phyloP scores from a whole-genome alignment of 2,888 invertebrate species.

The Anoplius nigerrimus region DNA sequence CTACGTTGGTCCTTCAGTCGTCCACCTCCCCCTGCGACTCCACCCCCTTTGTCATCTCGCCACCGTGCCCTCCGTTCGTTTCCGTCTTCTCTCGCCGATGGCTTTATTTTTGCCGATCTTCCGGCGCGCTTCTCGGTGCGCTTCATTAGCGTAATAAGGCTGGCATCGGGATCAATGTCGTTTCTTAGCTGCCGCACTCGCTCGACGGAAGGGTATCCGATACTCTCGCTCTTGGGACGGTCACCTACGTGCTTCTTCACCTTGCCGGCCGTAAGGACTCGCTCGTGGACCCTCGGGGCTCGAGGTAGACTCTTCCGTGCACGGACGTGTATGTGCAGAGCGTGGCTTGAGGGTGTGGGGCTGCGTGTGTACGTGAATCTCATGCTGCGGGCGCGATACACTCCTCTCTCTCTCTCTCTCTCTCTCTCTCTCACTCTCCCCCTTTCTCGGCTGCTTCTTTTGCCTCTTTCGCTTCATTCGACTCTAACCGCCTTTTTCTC shows the following conservation, averaged over 20 bases:
- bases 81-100: not conserved
- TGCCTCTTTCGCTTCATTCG: not conserved
- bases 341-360: no score
- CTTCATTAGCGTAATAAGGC: no score
- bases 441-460: not conserved
- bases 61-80: conserved; percentile 4
- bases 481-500: conserved; percentile 5
- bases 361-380: not conserved
- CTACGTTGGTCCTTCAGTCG: conserved; percentile 32
- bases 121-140: not conserved
- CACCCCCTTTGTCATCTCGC: conserved; percentile 30
- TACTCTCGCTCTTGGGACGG: not conserved
- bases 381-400: not conserved
- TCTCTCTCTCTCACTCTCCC: conserved; percentile 14
- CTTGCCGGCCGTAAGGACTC: not conserved
- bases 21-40: conserved; percentile 14
- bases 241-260: not conserved
- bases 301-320: not conserved
- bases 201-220: not conserved
- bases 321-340: not conserved
- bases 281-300: not conserved
- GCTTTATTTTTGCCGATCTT: not conserved
- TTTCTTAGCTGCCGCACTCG: no score
- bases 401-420: not conserved
- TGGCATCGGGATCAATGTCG: no score